These are phyloP conservation scores for Gila orcuttii DNA, from an alignment of 2,113 vertebrate genomes.

Conservation along the genomic window DNA sequence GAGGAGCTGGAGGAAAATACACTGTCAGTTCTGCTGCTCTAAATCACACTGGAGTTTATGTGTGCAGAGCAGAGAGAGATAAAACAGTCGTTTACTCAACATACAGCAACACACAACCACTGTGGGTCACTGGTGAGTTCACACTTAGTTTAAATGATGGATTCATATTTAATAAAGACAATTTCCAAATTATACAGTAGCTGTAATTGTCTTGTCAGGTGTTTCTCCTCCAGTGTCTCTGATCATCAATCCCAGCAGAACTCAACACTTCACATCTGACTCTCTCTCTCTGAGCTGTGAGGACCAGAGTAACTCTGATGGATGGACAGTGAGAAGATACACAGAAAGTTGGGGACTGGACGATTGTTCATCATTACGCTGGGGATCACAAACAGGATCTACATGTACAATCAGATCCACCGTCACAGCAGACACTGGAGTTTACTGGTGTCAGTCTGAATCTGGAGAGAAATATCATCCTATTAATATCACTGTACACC, in stretches of 20 bases:
- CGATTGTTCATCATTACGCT: not conserved
- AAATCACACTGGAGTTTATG: slow-evolving; percentile 45
- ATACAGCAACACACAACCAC: slow-evolving; percentile 19
- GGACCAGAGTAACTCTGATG: slow-evolving; percentile 28
- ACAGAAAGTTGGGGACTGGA: not conserved
- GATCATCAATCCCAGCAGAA: slow-evolving; percentile 46
- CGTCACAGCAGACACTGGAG: not conserved
- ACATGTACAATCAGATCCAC: slow-evolving; percentile 20
- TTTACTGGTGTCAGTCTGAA: slow-evolving; percentile 54
- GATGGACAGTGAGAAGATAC: slow-evolving; percentile 48
- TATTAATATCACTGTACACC: slow-evolving; percentile 44
- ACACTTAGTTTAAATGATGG: not conserved
- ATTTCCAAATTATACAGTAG: no score
- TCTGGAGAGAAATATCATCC: slow-evolving; percentile 31
- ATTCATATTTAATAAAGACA: not conserved
- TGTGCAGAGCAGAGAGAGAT: slow-evolving; percentile 34
- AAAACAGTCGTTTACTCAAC: slow-evolving; percentile 13
- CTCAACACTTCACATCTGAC: slow-evolving; percentile 31
- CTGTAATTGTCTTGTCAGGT: slow-evolving; percentile 24
- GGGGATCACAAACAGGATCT: slow-evolving; percentile 31
- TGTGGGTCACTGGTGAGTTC: slow-evolving; percentile 50
- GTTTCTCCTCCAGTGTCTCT: slow-evolving; percentile 39
- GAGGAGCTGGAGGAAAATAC: slow-evolving; percentile 39
- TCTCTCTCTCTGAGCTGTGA: slow-evolving; percentile 53
- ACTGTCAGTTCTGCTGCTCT: slow-evolving; percentile 45